A percentile compares a stretch with the other conserved stretches of the same genome.
These are phyloP conservation scores for Chymomyza procnemis DNA, from an alignment of 2,888 invertebrate genomes.

Conservation along the genomic window DNA sequence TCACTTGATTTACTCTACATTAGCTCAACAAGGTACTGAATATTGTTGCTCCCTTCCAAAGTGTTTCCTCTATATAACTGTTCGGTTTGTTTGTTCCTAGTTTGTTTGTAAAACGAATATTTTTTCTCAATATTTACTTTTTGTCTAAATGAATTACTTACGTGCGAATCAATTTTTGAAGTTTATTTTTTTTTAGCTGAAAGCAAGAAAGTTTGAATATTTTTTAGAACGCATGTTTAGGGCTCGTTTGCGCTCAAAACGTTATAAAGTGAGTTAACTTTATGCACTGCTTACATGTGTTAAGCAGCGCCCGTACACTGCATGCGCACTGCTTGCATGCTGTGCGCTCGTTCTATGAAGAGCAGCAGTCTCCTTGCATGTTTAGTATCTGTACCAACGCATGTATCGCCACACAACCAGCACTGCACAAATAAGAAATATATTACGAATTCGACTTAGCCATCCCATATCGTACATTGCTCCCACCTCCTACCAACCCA, in stretches of 20 bases:
- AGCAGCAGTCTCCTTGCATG: too few relatives aligned
- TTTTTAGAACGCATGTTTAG: too few relatives aligned
- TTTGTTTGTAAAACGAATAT: conserved; percentile 10
- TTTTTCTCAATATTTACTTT: conserved; percentile 42
- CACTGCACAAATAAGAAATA: neutral
- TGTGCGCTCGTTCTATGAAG: conserved; percentile 15
- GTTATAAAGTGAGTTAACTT: neutral
- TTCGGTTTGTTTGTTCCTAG: conserved; percentile 61
- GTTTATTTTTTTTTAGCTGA: neutral
- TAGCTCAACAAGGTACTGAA: conserved; percentile 79
- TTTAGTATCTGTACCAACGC: conserved; percentile 18
- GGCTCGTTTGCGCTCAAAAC: too few relatives aligned
- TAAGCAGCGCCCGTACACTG: neutral
- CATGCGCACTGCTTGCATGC: conserved; percentile 38
- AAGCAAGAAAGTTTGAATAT: too few relatives aligned
- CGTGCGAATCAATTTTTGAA: conserved; percentile 31
- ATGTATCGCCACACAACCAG: conserved; percentile 17
- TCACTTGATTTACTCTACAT: conserved; percentile 80
- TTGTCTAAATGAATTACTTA: conserved; percentile 16
- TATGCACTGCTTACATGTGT: neutral
- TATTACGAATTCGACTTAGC: conserved; percentile 34
- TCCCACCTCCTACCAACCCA: too few relatives aligned
- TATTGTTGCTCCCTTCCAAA: conserved; percentile 14
- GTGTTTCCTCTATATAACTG: conserved; percentile 31
- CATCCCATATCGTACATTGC: conserved; percentile 6